Base-by-base conservation (phyloP, 2,797 vertebrate species). In the Pyrocephalus nanus region DNA sequence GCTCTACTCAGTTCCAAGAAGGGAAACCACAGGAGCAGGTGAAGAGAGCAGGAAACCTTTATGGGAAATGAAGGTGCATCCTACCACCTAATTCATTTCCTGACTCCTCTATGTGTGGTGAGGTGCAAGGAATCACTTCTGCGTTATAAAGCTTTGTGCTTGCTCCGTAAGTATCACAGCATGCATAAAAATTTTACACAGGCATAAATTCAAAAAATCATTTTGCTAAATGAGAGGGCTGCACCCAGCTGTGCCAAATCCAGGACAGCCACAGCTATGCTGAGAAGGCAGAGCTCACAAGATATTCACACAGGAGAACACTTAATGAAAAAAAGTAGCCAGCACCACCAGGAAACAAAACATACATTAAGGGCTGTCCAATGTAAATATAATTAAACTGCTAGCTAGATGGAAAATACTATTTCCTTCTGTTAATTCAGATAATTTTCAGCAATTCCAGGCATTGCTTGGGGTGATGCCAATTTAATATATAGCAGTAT, bases 211-310 rank as follows among this genome's bases (percentile, higher is more conserved):
- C 0, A 75, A 89, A 87, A 83, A 36, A 20, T 32, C 0, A 8
- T 78, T 92, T 91, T 82, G 32, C 64, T 79, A 47, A 74, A 74
- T 43, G 30, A 92, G 36, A 53, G 23, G 57, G 30, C 42, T 82
- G 42, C 22, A 87, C 87, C 42, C 67, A 91, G 50, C 58, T 94
- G 50, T 85, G n/a, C 74, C 13, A 0, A 51, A 50, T 62, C 25
- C 45, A 80, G 65, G 50, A 71, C 20, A 74, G 45, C 32, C 5
- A 10, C 53, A 87, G 65, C 38, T 85, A 55, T 1, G 1, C 38
- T 0, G 0, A 38, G 65, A 91, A 87, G 36, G 43, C 57, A 83
- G 65, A 26, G 29, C 17, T 96, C 11, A 2, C 15, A 34, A 80
- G 57, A 85, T 54, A 42, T 36, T 58, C 0, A 3, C 27, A 16